A percentile compares a stretch with the other conserved stretches of the same genome.
Conservation (phyloP, 1,140 invertebrate species). For the Reticulitermes speratus region DNA sequence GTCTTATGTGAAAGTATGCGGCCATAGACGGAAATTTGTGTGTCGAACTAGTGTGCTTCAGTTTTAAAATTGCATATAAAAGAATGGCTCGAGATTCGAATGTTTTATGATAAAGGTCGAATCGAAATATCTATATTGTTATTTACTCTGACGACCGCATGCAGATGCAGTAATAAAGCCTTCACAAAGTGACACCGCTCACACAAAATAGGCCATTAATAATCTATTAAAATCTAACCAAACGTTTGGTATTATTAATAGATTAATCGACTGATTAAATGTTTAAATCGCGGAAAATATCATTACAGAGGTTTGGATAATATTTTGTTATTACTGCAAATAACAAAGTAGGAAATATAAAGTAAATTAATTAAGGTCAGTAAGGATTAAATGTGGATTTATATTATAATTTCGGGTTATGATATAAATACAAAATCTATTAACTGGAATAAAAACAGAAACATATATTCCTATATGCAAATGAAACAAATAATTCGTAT, state of each 20-base stretch:
- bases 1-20: too few species aligned
- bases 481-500: too few species aligned
- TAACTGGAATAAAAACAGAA: background rate
- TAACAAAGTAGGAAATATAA: background rate
- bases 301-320: background rate
- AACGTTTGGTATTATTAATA: background rate
- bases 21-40: too few species aligned
- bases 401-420: background rate
- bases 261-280: background rate
- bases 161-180: background rate
- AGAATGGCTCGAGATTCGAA: too few species aligned
- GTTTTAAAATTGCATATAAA: too few species aligned
- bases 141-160: background rate
- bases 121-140: too few species aligned
- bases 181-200: background rate
- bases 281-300: background rate
- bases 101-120: too few species aligned
- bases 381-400: background rate
- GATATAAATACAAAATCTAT: background rate
- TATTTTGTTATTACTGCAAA: background rate
- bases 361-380: background rate
- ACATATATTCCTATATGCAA: background rate
- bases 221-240: background rate
- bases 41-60: too few species aligned
- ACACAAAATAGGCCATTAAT: background rate